Conservation (phyloP, 2,888 invertebrate genomes). For the Acanthosoma haemorrhoidale region DNA sequence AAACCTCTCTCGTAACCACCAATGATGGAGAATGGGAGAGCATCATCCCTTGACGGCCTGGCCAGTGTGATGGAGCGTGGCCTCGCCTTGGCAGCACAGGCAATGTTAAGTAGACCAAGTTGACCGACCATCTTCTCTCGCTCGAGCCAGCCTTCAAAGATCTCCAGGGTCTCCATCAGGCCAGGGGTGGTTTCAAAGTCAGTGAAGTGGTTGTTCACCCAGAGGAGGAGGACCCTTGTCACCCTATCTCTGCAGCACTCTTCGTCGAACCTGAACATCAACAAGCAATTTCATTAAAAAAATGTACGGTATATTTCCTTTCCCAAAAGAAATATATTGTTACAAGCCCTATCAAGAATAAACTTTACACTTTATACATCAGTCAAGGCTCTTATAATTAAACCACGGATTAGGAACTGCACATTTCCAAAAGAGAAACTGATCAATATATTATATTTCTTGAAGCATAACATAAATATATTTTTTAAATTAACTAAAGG, state of each 20-base stretch:
- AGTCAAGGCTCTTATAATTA: too few relatives aligned
- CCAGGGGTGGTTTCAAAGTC: conserved; percentile 93
- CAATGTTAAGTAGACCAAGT: conserved; percentile 77
- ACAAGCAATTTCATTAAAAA: neutral
- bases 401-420: too few relatives aligned
- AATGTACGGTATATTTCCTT: too few relatives aligned
- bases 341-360: too few relatives aligned
- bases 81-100: conserved; percentile 94
- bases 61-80: conserved; percentile 87
- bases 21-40: conserved; percentile 84
- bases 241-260: conserved; percentile 74
- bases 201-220: conserved; percentile 98
- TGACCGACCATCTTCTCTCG: conserved; percentile 77
- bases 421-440: too few relatives aligned
- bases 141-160: conserved; percentile 80
- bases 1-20: conserved; percentile 89
- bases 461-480: too few relatives aligned
- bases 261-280: conserved; percentile 61
- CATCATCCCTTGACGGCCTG: conserved; percentile 86
- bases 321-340: too few relatives aligned
- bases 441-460: too few relatives aligned
- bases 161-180: conserved; percentile 94
- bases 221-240: conserved; percentile 89
- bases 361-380: too few relatives aligned
- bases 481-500: too few relatives aligned